Conservation (phyloP, 2,888 invertebrate species). For the Pollenia labialis region DNA sequence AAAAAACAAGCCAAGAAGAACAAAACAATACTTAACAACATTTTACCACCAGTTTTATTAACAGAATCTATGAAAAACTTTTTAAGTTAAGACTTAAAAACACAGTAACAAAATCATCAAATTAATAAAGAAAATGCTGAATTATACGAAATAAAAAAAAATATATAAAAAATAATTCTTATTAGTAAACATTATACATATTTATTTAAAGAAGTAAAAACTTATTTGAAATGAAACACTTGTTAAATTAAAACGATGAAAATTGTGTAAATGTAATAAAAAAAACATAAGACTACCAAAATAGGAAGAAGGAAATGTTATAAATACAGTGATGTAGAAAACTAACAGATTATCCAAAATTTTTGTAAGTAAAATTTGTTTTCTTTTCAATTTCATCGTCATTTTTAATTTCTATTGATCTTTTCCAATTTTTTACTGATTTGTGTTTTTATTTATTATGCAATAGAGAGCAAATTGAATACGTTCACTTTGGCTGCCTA, state of each 20-base stretch:
- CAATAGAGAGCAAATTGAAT: too few species aligned
- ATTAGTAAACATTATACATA: not conserved
- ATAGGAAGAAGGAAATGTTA: not conserved
- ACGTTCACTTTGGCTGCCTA: too few species aligned
- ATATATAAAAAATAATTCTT: not conserved
- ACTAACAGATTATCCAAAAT: not conserved
- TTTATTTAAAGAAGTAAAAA: not conserved
- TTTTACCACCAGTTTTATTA: slow-evolving; percentile 71
- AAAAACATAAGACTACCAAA: slow-evolving; percentile 6
- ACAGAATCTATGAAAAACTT: slow-evolving; percentile 7
- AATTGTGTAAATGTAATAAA: not conserved
- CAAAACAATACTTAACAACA: slow-evolving; percentile 44
- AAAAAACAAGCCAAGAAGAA: slow-evolving; percentile 53
- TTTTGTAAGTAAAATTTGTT: not conserved
- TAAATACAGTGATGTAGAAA: slow-evolving; percentile 44
- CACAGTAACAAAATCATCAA: slow-evolving; percentile 1
- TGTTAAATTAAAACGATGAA: not conserved
- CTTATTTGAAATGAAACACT: not conserved
- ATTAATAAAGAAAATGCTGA: slow-evolving; percentile 18
- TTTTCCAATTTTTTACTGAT: too few species aligned
- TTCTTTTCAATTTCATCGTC: not conserved
- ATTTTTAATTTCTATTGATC: not conserved
- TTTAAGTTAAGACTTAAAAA: not conserved
- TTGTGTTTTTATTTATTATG: too few species aligned
- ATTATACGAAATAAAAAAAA: slow-evolving; percentile 17